Percentiles rank a stretch among this genome's conserved stretches.
phyloP scores from a whole-genome alignment of 2,797 vertebrate species.

The Galaxias olidus region DNA sequence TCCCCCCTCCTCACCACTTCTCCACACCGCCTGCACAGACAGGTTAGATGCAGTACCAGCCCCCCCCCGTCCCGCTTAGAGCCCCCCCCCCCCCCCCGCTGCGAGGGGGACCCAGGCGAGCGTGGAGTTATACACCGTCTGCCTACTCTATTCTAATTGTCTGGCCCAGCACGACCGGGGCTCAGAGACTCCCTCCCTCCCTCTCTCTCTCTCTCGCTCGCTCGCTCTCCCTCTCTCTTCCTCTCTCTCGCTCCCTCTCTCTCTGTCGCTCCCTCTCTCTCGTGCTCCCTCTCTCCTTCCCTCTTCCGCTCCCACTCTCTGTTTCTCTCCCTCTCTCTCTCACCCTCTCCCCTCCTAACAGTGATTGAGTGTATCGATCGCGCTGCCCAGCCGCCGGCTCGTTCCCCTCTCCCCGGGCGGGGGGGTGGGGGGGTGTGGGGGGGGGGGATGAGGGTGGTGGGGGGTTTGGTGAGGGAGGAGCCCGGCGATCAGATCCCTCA shows the following conservation, averaged over 20 bases:
- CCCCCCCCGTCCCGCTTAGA: background rate
- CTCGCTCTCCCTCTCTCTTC: too few species aligned
- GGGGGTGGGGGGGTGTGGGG: too few species aligned
- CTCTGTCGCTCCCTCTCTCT: too few species aligned
- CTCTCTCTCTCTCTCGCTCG: too few species aligned
- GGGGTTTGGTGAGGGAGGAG: conserved; percentile 73
- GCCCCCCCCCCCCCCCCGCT: conserved; percentile 22
- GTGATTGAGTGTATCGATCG: conserved; percentile 96
- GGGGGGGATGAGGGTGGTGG: too few species aligned
- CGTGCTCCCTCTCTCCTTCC: too few species aligned
- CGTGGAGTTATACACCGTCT: conserved; percentile 88
- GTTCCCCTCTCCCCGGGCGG: too few species aligned
- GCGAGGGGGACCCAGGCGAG: conserved; percentile 77
- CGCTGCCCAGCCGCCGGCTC: too few species aligned
- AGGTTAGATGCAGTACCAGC: background rate
- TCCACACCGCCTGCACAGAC: background rate
- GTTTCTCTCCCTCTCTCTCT: conserved; percentile 66
- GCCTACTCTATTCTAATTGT: conserved; percentile 92
- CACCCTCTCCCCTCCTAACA: conserved; percentile 61
- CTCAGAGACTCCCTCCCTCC: too few species aligned
- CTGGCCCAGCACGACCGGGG: conserved; percentile 86
- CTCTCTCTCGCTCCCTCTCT: too few species aligned
- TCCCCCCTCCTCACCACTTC: too few species aligned
- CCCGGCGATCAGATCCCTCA: conserved; percentile 88
- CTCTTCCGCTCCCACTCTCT: conserved; percentile 77